These are phyloP conservation scores for Poecile atricapillus DNA, from an alignment of 2,113 vertebrate genomes.

Conservation along the genomic window DNA sequence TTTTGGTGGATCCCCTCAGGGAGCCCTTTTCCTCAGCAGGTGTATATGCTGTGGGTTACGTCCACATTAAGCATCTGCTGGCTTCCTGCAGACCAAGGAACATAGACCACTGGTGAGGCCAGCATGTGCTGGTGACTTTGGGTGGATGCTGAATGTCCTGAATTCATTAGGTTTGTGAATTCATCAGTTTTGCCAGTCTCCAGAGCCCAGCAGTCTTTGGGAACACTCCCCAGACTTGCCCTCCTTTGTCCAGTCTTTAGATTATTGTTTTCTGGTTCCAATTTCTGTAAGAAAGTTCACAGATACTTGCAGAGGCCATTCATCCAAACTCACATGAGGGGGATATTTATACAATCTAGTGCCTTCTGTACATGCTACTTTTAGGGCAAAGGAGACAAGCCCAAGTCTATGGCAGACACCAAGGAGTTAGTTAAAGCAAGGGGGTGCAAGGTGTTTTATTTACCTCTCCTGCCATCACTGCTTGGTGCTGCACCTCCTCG, in stretches of 20 bases:
- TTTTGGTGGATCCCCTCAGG: neutral
- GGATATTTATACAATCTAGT: neutral
- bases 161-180: neutral
- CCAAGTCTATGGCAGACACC: neutral
- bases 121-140: neutral
- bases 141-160: neutral
- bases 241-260: neutral
- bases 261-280: neutral
- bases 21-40: neutral
- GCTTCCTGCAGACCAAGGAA: neutral
- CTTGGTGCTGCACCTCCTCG: neutral
- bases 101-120: neutral
- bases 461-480: neutral
- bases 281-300: rapidly evolving
- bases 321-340: neutral
- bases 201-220: neutral
- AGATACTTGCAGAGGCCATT: neutral
- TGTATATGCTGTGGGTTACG: neutral
- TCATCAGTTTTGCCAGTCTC: neutral
- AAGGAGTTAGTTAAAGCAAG: neutral
- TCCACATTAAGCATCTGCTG: rapidly evolving
- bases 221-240: neutral
- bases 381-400: neutral
- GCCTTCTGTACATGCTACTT: neutral
- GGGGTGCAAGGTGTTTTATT: neutral